Base-by-base conservation (phyloP, 2,113 vertebrate genomes). In the Ceuthmochares aereus region DNA sequence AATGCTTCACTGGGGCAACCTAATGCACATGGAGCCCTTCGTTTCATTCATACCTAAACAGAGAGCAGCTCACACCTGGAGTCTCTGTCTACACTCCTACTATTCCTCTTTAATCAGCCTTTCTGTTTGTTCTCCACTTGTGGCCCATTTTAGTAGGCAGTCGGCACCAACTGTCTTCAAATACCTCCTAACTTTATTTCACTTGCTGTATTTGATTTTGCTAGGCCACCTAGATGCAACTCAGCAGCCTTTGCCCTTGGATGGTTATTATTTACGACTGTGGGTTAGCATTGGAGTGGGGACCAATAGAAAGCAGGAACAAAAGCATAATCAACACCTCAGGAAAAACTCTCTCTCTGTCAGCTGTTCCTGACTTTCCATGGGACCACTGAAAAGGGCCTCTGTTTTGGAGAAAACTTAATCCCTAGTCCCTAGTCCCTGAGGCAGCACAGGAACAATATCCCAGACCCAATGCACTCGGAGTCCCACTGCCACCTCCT, bases 91-190 rank as follows among this genome's bases (percentile, higher is more conserved):
- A 34, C 37, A 20, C 26, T 78, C 47, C 29, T 55, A 32, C 37
- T 13, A 22, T n/a, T 84, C 62, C 49, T 88, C 21, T 81, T 4
- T 2, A 40, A n/a, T 78, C 70, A 77, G 55, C 69, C 54, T 63
- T n/a, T 77, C 77, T 82, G 52, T 15, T 55, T 34, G 43, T 56
- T 52, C 52, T 45, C 52, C 54, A 56, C 10, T 30, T 45, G 3
- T 52, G 17, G 56, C 49, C 68, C 34, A 4, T 52, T 89, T 66
- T 32, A 74, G 37, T 16, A 14, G 5, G 29, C 47, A 67, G 0
- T 49, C 0, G 0, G 60, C 67, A 72, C 29, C 18, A 40, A 25
- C 10, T 0, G 0, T 52, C 69, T 84, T 59, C 73, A 68, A 37
- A 49, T n/a, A 52, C 55, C 37, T 88, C 59, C 92, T 62, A 7